Evolutionary conservation across 2,888 invertebrate species (phyloP).

Genomic region (Acleris cristana): DNA sequence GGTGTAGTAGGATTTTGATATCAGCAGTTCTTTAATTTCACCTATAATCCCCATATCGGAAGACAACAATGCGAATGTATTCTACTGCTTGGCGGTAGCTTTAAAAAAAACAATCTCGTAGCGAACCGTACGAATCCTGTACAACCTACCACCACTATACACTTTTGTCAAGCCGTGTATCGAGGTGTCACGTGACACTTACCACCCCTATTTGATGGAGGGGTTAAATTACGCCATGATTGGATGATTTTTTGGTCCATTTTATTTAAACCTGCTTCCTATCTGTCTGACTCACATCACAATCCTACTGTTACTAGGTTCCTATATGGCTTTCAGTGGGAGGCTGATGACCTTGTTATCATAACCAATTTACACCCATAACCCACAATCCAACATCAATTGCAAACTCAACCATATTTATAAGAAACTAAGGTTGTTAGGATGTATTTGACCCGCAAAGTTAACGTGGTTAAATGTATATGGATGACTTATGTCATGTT

Average conservation of each 20-base stretch:
- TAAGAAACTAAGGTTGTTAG: neutral
- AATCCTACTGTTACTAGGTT: conserved; percentile 26
- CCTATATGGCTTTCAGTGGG: conserved; percentile 29
- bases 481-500: conserved; percentile 19
- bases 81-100: too few relatives aligned
- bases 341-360: conserved; percentile 28
- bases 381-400: neutral
- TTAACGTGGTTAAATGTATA: neutral
- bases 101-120: too few relatives aligned
- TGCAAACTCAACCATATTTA: neutral
- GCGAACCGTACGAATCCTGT: too few relatives aligned
- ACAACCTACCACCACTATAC: too few relatives aligned
- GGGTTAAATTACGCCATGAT: neutral
- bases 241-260: neutral
- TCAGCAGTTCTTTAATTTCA: too few relatives aligned
- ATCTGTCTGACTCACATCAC: conserved; percentile 27
- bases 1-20: too few relatives aligned
- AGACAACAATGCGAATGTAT: too few relatives aligned
- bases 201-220: too few relatives aligned
- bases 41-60: too few relatives aligned
- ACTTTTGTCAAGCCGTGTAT: too few relatives aligned
- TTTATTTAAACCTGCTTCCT: conserved; percentile 11
- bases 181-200: too few relatives aligned
- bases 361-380: conserved; percentile 2
- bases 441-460: neutral